phyloP scores from a whole-genome alignment of 2,888 invertebrate species.

The Macrophya alboannulata region DNA sequence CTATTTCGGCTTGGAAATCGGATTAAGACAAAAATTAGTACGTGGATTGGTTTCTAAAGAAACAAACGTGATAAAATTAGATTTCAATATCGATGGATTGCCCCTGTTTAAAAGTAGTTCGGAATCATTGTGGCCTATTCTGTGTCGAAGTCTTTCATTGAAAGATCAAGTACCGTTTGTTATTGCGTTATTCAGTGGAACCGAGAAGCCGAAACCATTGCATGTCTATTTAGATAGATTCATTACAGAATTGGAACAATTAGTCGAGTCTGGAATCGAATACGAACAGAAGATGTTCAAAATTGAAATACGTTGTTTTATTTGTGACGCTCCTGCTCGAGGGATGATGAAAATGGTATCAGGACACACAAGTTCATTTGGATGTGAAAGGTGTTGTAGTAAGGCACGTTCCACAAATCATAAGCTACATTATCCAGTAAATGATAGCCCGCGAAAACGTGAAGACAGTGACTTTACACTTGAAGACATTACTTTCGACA shows the following conservation, averaged over 20 bases:
- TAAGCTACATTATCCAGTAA: conserved; percentile 27
- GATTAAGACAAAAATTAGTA: conserved; percentile 19
- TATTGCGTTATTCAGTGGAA: conserved; percentile 35
- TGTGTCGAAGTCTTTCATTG: conserved; percentile 35
- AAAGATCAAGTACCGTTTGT: conserved; percentile 38
- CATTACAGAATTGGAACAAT: conserved; percentile 31
- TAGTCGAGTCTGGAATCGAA: conserved; percentile 28
- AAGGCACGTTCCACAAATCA: conserved; percentile 28
- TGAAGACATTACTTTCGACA: conserved; percentile 14
- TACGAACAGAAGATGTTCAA: conserved; percentile 1
- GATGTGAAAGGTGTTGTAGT: conserved; percentile 41
- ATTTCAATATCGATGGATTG: conserved; percentile 39
- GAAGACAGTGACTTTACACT: conserved; percentile 29
- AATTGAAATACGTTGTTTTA: conserved; percentile 38
- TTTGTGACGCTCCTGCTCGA: conserved; percentile 47
- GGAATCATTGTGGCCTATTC: conserved; percentile 30
- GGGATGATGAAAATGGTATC: conserved; percentile 28
- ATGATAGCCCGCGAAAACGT: conserved; percentile 36
- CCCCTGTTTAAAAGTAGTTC: conserved; percentile 41
- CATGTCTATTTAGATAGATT: conserved; percentile 27
- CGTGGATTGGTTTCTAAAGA: conserved; percentile 3
- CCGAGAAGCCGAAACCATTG: conserved; percentile 38
- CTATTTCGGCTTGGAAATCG: conserved; percentile 31
- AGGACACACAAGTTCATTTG: conserved; percentile 42
- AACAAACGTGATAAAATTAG: conserved; percentile 16